Base-by-base conservation (phyloP, 2,888 invertebrate species). In the Acheta domesticus region DNA sequence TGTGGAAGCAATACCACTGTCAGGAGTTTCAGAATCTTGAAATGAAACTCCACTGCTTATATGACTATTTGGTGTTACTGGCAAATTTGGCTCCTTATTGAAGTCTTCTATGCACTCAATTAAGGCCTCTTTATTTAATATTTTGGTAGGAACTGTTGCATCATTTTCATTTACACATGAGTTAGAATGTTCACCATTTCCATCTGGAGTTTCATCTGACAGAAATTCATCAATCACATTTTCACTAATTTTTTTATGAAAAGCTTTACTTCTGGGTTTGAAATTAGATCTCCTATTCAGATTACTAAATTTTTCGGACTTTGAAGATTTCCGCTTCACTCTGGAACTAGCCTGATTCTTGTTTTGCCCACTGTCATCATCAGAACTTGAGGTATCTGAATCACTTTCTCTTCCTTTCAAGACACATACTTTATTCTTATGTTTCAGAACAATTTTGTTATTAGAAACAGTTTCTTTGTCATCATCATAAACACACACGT, bases 1-100 rank as follows among this genome's bases (percentile, higher is more conserved):
- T 75, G 36, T 75, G 21, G 75, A 75, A 16, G 75, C 75, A 21
- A 79, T 80, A 11, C 80, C 80, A 77, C 80, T 80, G 75, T 80
- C 80, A 4, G 80, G 80, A 21, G 80, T 80, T 49, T 79, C 79
- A 2, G 36, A n/a, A n/a, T 75, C 75, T 14, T 75, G 21, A 20
- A 75, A 75, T 14, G 20, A 75, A 21, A 12, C 14, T 23, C 14
- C 21, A n/a, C 14, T 20, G 14, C 36, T 75, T 11, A 14, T 20
- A 21, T 11, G 12, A 75, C 21, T 16, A 20, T 20, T 20, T n/a
- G 75, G 20, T 14, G 75, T 62, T 14, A 75, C 36, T n/a, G 36
- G 14, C 14, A 75, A 75, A 23, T 23, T 75, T 75, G 75, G 20
- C 20, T 75, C n/a, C 19, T 75, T 14, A 75, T 20, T 23, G 14